Conservation (phyloP, 30 jellyfish, hydroid and myxozoan species). For the Aurelia coerulea region DNA sequence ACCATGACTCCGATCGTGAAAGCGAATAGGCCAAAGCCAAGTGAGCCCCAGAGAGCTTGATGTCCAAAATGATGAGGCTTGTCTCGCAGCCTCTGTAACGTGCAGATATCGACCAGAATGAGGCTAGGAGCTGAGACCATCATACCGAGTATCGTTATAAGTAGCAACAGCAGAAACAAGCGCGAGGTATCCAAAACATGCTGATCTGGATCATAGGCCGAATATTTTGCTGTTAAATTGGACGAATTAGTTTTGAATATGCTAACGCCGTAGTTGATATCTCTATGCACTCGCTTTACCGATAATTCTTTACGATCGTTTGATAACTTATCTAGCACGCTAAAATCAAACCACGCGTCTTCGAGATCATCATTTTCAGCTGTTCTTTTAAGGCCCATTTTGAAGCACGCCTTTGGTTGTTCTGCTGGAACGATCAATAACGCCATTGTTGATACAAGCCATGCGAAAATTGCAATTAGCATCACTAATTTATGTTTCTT, state of each 20-base stretch:
- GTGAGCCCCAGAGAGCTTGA: conserved; percentile 94
- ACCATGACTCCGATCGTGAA: conserved; percentile 77
- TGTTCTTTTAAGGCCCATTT: conserved; percentile 74
- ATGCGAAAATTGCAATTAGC: conserved; percentile 67
- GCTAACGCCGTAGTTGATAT: conserved; percentile 28
- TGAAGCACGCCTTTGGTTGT: conserved; percentile 92
- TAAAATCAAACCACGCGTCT: conserved; percentile 81
- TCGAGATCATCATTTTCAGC: conserved; percentile 59
- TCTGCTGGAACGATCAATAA: conserved; percentile 85
- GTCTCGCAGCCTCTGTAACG: conserved; percentile 75
- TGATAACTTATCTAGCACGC: conserved; percentile 14
- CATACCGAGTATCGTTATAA: conserved; percentile 85
- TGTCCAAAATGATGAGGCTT: conserved; percentile 78
- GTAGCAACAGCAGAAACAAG: conserved; percentile 56
- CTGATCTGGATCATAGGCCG: conserved; percentile 91
- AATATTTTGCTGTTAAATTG: conserved; percentile 74
- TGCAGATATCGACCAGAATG: conserved; percentile 80
- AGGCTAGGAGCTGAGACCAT: conserved; percentile 92
- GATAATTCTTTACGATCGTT: conserved; percentile 27
- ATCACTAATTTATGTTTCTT: conserved; percentile 70
- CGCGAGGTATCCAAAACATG: conserved; percentile 85
- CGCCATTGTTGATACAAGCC: conserved; percentile 90
- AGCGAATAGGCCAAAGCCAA: conserved; percentile 83
- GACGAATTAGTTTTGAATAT: conserved; percentile 51
- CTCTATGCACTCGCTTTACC: conserved; percentile 27